Evolutionary conservation across 92 coral and sea anemone genomes (phyloP), one percentile per base, ranked within the genome.

Genomic region (Heteractis magnifica): DNA sequence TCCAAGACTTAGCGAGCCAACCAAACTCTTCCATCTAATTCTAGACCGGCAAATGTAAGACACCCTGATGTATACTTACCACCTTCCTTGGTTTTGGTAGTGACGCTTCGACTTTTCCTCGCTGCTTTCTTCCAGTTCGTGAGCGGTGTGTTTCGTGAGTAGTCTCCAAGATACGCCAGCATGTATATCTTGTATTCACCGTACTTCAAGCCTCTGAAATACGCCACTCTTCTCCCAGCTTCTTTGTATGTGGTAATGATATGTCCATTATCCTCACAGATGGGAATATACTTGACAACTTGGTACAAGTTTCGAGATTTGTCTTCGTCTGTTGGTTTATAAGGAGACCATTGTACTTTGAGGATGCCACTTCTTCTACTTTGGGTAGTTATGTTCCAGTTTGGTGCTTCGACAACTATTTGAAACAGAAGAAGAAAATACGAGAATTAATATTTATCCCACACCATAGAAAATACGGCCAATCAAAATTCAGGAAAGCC

Each of bases 41-140:
- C 44, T 34, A 34, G 44, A 34, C 44, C 2, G 44, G 44, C 0
- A 34, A 34, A 34, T 34, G 44, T 34, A 34, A 34, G 44, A 34
- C 44, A 34, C 44, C 44, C 44, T 34, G 44, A 34, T 34, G 44
- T 34, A 34, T 23, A 68, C 73, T 26, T 68, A 68, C 73, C 4
- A 10, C 73, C 73, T 68, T 68, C 11, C 44, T 3, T 12, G 16
- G 73, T 20, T 26, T 23, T 68, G 6, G 23, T 13, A 68, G 73
- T 68, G 73, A 68, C 19, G 49, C 16, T 68, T 68, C 49, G 20
- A 26, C 73, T 68, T 68, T 11, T 68, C 8, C 73, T 41, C 49
- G 73, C 73, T 20, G 12, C 73, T 68, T 68, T 10, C 73, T 68
- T 68, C 73, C 73, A 68, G 73, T 68, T 68, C 9, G 48, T 68